Conservation (phyloP, 2,888 invertebrate genomes). For the Ichneumon xanthorius region DNA sequence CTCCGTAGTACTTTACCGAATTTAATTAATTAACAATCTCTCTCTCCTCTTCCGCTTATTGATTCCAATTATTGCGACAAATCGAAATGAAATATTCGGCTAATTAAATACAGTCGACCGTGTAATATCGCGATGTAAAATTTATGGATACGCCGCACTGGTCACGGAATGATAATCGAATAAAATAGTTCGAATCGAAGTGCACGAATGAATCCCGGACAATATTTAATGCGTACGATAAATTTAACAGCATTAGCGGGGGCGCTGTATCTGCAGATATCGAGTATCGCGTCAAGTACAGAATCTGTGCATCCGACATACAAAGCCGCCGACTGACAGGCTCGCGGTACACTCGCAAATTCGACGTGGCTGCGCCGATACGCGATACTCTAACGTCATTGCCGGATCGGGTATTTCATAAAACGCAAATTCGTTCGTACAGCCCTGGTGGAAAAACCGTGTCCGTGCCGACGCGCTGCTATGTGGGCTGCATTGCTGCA, state of each 20-base stretch:
- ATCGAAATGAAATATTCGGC: background rate
- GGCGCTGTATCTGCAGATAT: background rate
- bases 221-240: background rate
- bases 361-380: background rate
- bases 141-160: background rate
- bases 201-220: background rate
- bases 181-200: background rate
- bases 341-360: slow-evolving; percentile 5
- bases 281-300: slow-evolving; percentile 14
- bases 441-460: slow-evolving; percentile 1
- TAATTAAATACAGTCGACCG: background rate
- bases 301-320: slow-evolving; percentile 15
- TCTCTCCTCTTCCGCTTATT: background rate
- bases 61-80: background rate
- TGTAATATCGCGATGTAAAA: background rate
- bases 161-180: slow-evolving; percentile 1
- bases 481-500: background rate
- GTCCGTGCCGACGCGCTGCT: background rate
- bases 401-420: slow-evolving; percentile 13
- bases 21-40: background rate
- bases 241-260: background rate
- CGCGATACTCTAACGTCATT: slow-evolving; percentile 8
- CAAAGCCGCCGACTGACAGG: background rate
- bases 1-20: background rate
- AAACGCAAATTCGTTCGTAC: slow-evolving; percentile 7